Evolutionary conservation across 2,797 vertebrate species (phyloP), one percentile per base, ranked within the genome.

Genomic region (Cephalopachus bancanus): DNA sequence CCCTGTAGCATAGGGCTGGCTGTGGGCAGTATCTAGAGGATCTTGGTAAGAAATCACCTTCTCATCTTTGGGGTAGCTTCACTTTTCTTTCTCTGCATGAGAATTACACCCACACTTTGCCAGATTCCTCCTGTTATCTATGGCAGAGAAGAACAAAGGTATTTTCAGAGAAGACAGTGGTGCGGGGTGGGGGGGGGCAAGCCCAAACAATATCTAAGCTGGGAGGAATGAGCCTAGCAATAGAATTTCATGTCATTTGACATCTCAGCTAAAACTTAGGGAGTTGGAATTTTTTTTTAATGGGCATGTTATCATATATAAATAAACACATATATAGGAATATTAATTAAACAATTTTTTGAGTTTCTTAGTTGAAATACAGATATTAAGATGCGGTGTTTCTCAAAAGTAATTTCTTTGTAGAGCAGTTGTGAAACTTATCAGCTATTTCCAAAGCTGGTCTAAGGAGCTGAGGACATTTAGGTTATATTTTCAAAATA

Each of bases 381-480:
- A 75, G 51, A 12, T 88, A 24, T 30, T 83, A 49, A 89, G 72
- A 92, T 83, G 22, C 24, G 65, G 28, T 88, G 33, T 76, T 94
- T 86, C 51, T 93, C 20, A 49, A 75, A 95, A 95, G 81, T 49
- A 92, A 93, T 93, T 93, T 92, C 53, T 96, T 89, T 72, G 16
- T 80, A 26, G 26, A 59, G 17, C 69, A 75, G 14, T 83, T 95
- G 62, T 86, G 74, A 93, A 95, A 85, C 72, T 84, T 86, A 72
- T 1, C n/a, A 75, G 76, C 53, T 74, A 17, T 83, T 85, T 94
- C 83, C 51, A 92, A 92, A 95, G 33, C 8, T 81, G 1, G 6
- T 62, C 6, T 33, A 65, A 87, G 69, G 83, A 84, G 64, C 69
- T 28, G 53, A 78, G 33, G 17, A 10, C 37, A 59, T 81, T 17